Evolutionary conservation across 2,797 vertebrate genomes (phyloP).

Genomic region (Calcarius lapponicus): DNA sequence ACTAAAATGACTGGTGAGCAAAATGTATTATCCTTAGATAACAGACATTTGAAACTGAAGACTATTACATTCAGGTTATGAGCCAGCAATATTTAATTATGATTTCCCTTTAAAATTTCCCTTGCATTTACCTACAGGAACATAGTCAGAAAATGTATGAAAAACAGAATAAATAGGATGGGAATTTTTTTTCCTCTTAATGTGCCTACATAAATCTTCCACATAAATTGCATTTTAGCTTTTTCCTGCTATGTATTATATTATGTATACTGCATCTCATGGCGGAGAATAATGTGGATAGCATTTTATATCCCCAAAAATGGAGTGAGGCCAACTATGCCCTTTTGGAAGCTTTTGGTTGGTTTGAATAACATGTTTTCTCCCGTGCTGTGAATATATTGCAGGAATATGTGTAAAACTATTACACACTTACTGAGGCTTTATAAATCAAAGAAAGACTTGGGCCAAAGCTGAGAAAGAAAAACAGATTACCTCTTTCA

Average conservation of each 20-base stretch:
- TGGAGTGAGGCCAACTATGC: not conserved
- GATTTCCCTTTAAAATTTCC: not conserved
- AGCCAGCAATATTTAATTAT: not conserved
- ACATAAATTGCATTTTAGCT: not conserved
- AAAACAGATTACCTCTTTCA: conserved; percentile 34
- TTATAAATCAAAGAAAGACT: conserved; percentile 9
- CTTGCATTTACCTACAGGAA: not conserved
- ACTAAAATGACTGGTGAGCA: not conserved
- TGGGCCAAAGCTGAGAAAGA: not conserved
- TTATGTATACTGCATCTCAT: not conserved
- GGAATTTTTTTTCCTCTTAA: not conserved
- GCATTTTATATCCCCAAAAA: not conserved
- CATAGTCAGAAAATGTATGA: not conserved
- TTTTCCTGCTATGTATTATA: not conserved
- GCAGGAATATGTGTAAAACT: not conserved
- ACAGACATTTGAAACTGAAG: not conserved
- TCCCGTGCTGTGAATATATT: not conserved
- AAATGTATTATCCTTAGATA: not conserved
- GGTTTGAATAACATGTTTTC: not conserved
- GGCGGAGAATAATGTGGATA: not conserved
- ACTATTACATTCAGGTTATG: not conserved
- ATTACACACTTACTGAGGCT: not conserved
- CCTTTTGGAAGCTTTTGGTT: not conserved
- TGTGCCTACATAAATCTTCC: not conserved
- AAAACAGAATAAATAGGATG: not conserved